phyloP scores from a whole-genome alignment of 2,888 invertebrate genomes.

The Morpho deidamia region DNA sequence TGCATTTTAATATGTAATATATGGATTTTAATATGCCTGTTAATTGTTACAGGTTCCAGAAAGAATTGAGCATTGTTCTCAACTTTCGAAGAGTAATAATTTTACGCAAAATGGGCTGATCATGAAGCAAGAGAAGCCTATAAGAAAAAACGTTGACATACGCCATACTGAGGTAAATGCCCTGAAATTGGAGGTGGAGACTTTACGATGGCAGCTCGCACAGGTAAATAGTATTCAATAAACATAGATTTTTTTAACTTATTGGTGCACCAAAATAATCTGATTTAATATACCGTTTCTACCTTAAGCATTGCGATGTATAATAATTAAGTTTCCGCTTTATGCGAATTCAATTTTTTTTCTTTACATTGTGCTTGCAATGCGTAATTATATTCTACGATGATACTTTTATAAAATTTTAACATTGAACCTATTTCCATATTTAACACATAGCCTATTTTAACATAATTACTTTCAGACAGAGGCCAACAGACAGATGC shows the following conservation, averaged over 20 bases:
- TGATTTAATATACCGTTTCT: not conserved
- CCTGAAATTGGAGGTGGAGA: conserved; percentile 82
- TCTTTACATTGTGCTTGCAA: not conserved
- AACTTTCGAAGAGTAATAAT: conserved; percentile 51
- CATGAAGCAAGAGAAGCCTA: conserved; percentile 41
- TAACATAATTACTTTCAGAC: conserved; percentile 72
- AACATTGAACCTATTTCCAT: too few relatives aligned
- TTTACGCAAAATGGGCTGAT: conserved; percentile 46
- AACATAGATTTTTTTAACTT: conserved; percentile 3
- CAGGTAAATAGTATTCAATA: conserved; percentile 75
- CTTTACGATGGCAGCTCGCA: conserved; percentile 84
- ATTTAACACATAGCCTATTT: conserved; percentile 26
- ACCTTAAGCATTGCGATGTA: conserved; percentile 31
- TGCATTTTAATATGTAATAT: too few relatives aligned
- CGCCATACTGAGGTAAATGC: conserved; percentile 63
- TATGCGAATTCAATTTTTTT: not conserved
- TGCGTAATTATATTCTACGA: not conserved
- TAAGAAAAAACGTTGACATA: conserved; percentile 37
- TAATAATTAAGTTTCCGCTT: conserved; percentile 8
- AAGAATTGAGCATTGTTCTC: conserved; percentile 55
- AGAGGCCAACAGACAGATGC: conserved; percentile 85
- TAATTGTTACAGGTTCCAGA: conserved; percentile 58
- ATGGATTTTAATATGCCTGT: too few relatives aligned
- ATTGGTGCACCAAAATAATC: conserved; percentile 46
- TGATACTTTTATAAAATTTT: too few relatives aligned